Percentiles rank a stretch among this genome's conserved stretches.
phyloP scores from a whole-genome alignment of 2,888 invertebrate genomes.

The Pyralis farinalis region DNA sequence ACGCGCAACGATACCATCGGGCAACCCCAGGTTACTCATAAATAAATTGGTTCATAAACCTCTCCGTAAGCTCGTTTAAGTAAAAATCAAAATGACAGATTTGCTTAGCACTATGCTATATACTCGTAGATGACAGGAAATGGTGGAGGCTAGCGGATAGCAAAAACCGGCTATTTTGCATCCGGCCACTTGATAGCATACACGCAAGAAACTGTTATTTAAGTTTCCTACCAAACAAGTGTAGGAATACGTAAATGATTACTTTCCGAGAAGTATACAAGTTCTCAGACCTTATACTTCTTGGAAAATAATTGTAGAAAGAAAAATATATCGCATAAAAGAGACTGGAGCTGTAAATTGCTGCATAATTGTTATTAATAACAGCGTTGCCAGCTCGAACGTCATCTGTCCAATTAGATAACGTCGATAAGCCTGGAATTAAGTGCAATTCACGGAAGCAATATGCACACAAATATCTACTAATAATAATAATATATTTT shows the following conservation, averaged over 20 bases:
- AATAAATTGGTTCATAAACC: no score
- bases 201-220: conserved; percentile 15
- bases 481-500: no score
- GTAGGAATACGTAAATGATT: conserved; percentile 5
- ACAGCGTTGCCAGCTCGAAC: no score
- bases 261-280: conserved; percentile 8
- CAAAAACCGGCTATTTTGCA: conserved; percentile 47
- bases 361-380: background rate
- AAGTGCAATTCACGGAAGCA: no score
- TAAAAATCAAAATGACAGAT: conserved; percentile 1
- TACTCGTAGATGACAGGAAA: conserved; percentile 54
- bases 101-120: conserved; percentile 29
- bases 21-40: no score
- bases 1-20: no score
- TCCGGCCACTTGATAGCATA: conserved; percentile 32
- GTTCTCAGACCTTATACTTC: background rate
- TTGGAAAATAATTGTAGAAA: background rate
- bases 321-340: background rate
- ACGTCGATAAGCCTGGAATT: no score
- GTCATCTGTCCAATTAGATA: no score
- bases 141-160: conserved; percentile 32
- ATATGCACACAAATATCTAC: no score
- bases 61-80: no score
- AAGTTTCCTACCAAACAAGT: conserved; percentile 14
- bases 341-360: background rate